Evolutionary conservation across 1,140 invertebrate genomes (phyloP).

Genomic region (Penaeus japonicus): DNA sequence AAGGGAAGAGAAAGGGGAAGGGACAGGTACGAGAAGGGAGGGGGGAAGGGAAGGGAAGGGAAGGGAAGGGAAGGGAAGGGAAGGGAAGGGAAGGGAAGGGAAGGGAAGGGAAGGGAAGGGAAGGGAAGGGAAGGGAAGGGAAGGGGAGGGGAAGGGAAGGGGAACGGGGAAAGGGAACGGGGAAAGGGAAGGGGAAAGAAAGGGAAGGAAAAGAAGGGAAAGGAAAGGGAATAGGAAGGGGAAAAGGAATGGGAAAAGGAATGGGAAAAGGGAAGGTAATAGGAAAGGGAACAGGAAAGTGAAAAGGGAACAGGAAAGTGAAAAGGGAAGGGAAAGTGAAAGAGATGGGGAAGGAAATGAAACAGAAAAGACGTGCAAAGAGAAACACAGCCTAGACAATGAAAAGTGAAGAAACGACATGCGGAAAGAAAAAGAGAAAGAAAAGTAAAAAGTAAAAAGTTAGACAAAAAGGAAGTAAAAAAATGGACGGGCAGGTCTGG

Average conservation of each 20-base stretch:
- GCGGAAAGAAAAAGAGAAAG: not conserved
- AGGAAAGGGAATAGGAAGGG: not conserved
- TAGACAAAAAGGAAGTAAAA: not conserved
- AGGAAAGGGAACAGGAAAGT: not conserved
- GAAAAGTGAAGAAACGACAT: not conserved
- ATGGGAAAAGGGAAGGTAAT: not conserved
- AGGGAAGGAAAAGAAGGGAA: not conserved
- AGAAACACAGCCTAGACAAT: no score
- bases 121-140: not conserved
- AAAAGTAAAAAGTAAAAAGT: not conserved
- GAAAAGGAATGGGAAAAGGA: not conserved
- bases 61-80: not conserved
- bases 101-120: not conserved
- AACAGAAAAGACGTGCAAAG: not conserved
- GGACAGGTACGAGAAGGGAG: not conserved
- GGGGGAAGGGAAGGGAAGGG: not conserved
- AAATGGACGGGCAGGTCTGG: no score
- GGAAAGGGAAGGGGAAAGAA: not conserved
- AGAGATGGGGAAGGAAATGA: not conserved
- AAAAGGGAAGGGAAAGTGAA: not conserved
- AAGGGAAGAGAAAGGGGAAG: not conserved
- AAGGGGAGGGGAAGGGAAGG: not conserved
- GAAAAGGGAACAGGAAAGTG: not conserved
- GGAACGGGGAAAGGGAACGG: not conserved
- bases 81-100: not conserved